These are phyloP conservation scores for Engystomops pustulosus DNA, from an alignment of 2,113 vertebrate species.

Conservation along the genomic window DNA sequence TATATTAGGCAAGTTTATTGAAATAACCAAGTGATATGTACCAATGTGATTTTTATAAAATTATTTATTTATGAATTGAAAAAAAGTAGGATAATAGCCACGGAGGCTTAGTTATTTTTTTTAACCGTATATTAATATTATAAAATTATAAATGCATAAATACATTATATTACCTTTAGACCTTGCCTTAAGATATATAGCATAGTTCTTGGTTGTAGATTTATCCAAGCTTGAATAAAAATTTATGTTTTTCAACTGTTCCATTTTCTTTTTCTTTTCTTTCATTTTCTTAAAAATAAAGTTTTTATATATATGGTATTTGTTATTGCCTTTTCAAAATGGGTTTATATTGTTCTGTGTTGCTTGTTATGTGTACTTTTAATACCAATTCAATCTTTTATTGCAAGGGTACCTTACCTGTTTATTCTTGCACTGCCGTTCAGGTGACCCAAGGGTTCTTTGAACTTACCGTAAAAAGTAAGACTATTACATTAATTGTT, in stretches of 20 bases:
- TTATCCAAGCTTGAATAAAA: conserved; percentile 46
- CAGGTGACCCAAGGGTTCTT: no score
- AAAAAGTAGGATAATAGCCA: conserved; percentile 33
- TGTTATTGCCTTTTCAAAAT: background rate
- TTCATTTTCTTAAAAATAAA: conserved; percentile 23
- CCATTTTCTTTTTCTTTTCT: conserved; percentile 10
- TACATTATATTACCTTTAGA: conserved; percentile 45
- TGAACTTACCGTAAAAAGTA: no score
- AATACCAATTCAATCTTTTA: background rate
- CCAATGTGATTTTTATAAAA: conserved; percentile 53
- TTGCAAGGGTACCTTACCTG: background rate
- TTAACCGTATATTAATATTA: conserved; percentile 25
- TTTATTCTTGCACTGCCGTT: background rate
- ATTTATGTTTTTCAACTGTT: conserved; percentile 41
- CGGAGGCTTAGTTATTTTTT: conserved; percentile 43
- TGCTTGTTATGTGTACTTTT: background rate
- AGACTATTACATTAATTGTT: no score
- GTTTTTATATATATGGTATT: conserved; percentile 33
- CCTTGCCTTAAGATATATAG: conserved; percentile 49
- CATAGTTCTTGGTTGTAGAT: conserved; percentile 39
- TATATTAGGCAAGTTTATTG: conserved; percentile 53
- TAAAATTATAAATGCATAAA: conserved; percentile 37
- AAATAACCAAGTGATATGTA: conserved; percentile 49
- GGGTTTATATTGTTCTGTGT: background rate
- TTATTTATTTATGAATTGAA: conserved; percentile 44